Evolutionary conservation across 2,888 invertebrate genomes (phyloP).

Genomic region (Hydropsyche betteni): DNA sequence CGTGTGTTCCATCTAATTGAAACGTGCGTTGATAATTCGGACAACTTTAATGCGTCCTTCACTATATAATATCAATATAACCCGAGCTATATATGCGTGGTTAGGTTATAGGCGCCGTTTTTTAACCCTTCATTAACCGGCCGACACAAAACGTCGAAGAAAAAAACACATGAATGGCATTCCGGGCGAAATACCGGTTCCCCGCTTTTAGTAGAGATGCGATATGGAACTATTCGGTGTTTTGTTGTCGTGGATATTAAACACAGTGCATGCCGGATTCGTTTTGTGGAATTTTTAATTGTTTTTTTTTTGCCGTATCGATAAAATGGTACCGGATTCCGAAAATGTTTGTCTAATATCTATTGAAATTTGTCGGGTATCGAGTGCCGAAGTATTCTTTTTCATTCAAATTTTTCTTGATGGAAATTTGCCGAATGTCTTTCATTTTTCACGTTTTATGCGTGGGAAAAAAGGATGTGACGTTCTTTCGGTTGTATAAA

Average conservation of each 20-base stretch:
- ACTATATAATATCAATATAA: neutral
- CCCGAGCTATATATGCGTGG: neutral
- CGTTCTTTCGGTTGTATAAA: no score
- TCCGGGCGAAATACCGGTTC: slow-evolving; percentile 6
- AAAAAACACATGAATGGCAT: slow-evolving; percentile 14
- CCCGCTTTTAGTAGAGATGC: neutral
- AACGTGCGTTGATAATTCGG: neutral
- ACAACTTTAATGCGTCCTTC: neutral
- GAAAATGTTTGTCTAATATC: no score
- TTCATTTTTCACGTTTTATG: no score
- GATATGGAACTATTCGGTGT: slow-evolving; percentile 10
- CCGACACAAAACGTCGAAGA: neutral
- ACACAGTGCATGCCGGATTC: no score
- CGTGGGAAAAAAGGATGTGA: no score
- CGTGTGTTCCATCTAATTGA: neutral
- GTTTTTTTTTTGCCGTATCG: no score
- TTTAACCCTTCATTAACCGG: slow-evolving; percentile 10
- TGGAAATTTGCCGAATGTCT: no score
- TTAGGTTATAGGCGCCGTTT: slow-evolving; percentile 5
- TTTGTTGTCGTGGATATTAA: neutral
- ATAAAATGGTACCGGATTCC: no score
- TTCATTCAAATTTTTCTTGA: no score
- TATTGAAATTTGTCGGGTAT: no score
- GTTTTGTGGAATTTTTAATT: no score
- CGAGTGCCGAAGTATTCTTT: no score